Percentiles rank a stretch among this genome's conserved stretches.
These are phyloP conservation scores for Odocoileus virginianus DNA, from an alignment of 2,113 vertebrate genomes.

Conservation along the genomic window DNA sequence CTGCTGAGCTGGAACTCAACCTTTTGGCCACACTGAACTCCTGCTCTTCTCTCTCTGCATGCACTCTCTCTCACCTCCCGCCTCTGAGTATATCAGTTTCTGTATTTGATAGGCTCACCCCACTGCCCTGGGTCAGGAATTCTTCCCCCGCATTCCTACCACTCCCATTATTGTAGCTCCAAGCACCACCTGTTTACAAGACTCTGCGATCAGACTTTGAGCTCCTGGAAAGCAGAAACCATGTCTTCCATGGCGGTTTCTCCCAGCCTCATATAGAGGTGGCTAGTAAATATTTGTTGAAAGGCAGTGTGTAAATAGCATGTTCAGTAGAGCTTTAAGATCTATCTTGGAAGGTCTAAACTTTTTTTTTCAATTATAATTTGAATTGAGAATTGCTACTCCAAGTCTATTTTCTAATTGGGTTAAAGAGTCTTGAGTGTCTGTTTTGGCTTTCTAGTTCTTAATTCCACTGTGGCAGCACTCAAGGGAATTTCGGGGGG, in stretches of 20 bases:
- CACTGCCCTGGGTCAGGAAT: not conserved
- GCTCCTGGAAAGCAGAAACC: not conserved
- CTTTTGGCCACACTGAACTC: not conserved
- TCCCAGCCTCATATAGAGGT: not conserved
- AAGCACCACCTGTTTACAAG: not conserved
- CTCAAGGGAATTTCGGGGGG: not conserved
- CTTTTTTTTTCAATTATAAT: not conserved
- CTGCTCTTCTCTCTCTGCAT: rapidly evolving
- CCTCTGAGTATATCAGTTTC: rapidly evolving
- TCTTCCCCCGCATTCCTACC: not conserved
- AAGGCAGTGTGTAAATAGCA: not conserved
- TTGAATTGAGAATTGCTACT: not conserved
- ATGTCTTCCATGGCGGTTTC: not conserved
- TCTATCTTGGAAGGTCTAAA: not conserved
- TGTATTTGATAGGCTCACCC: not conserved
- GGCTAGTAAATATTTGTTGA: not conserved
- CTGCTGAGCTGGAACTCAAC: not conserved
- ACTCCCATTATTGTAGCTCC: not conserved
- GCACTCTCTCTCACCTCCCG: not conserved
- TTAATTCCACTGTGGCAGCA: not conserved
- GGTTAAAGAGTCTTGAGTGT: not conserved
- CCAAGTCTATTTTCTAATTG: not conserved
- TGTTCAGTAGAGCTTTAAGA: not conserved
- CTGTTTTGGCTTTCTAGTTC: not conserved
- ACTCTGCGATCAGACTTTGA: not conserved